phyloP scores from a whole-genome alignment of 2,888 invertebrate genomes.

The Lithophane socia region DNA sequence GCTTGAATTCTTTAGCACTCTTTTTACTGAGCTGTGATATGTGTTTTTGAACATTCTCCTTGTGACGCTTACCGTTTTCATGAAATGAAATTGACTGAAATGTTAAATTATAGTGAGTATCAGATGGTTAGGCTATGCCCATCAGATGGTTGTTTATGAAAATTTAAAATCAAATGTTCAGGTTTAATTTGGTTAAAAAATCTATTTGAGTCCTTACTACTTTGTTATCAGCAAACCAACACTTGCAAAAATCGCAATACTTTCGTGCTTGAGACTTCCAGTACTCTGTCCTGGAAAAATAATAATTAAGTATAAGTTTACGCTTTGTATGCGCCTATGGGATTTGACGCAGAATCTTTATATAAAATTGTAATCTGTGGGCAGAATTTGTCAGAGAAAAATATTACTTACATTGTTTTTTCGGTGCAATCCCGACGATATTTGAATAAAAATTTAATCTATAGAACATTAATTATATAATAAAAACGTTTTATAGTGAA shows the following conservation, averaged over 20 bases:
- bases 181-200: neutral
- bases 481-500: neutral
- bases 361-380: too few species aligned
- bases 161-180: neutral
- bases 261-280: constrained; percentile 99
- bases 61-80: constrained; percentile 97
- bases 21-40: constrained; percentile 96
- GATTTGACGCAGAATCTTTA: neutral
- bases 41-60: constrained; percentile 96
- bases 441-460: neutral
- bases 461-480: neutral
- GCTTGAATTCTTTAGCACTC: constrained; percentile 95
- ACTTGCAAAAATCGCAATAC: constrained; percentile 99
- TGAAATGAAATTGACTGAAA: constrained; percentile 97
- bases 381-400: neutral
- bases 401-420: constrained; percentile 19
- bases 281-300: constrained; percentile 95
- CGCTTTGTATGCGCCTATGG: too few species aligned
- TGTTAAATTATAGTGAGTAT: neutral
- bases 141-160: neutral
- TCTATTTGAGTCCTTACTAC: constrained; percentile 90
- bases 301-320: neutral
- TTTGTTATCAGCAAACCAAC: constrained; percentile 99
- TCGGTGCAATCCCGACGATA: neutral
- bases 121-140: neutral